A percentile compares a stretch with the other conserved stretches of the same genome.
Conservation (phyloP, 1,140 invertebrate genomes). For the Globodera ellingtonae region DNA sequence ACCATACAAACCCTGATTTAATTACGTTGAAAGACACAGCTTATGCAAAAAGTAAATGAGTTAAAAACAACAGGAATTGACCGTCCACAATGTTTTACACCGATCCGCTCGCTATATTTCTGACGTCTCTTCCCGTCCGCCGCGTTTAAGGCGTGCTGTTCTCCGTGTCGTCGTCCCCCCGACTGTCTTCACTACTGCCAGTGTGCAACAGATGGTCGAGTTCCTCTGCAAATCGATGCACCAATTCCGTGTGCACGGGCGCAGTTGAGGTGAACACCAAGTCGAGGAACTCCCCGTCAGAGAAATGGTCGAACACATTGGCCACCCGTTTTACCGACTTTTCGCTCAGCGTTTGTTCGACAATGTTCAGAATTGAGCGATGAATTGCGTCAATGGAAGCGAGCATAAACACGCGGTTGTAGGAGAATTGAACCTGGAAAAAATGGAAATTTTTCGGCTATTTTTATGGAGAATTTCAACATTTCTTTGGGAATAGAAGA, state of each 20-base stretch:
- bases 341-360: background rate
- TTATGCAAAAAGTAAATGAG: too few species aligned
- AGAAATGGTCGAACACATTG: background rate
- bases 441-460: background rate
- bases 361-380: background rate
- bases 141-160: background rate
- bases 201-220: background rate
- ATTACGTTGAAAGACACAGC: too few species aligned
- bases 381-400: background rate
- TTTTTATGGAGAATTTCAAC: too few species aligned
- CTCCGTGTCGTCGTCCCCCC: background rate
- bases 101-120: background rate
- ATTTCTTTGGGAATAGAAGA: too few species aligned
- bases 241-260: background rate
- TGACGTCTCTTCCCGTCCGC: background rate
- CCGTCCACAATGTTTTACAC: too few species aligned
- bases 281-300: background rate
- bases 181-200: background rate
- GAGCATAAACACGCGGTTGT: background rate
- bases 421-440: background rate
- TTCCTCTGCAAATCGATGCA: background rate
- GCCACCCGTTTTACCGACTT: background rate
- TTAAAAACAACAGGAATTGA: too few species aligned
- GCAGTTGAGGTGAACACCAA: background rate
- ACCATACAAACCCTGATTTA: too few species aligned